phyloP scores from a whole-genome alignment of 1,140 invertebrate species.

The Acyrthosiphon pisum region DNA sequence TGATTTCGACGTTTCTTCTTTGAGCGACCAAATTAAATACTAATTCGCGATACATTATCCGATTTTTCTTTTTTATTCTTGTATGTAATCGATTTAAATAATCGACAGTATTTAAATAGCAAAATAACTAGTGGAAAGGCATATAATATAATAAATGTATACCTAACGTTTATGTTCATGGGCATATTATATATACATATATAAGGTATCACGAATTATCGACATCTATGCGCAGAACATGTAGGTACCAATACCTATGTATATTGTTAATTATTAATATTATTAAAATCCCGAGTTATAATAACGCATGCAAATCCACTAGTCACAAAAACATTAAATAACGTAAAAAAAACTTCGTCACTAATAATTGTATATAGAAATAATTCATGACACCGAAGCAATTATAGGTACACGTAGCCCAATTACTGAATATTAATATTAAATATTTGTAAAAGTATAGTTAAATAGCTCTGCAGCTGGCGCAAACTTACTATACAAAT shows the following conservation, averaged over 20 bases:
- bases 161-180: too few species aligned
- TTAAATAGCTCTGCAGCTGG: constrained; percentile 44
- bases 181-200: background rate
- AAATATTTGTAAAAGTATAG: constrained; percentile 39
- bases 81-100: background rate
- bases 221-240: too few species aligned
- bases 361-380: background rate
- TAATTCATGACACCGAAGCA: background rate
- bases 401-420: too few species aligned
- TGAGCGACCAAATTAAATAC: background rate
- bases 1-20: background rate
- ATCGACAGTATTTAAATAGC: background rate
- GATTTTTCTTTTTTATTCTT: background rate
- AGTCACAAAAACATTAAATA: background rate
- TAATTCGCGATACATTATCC: background rate
- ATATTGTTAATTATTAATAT: background rate
- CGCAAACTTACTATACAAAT: constrained; percentile 43
- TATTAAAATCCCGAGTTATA: background rate
- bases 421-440: constrained; percentile 5
- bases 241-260: too few species aligned
- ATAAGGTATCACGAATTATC: background rate
- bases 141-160: too few species aligned
- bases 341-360: constrained; percentile 5
- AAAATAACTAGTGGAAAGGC: background rate
- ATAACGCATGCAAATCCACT: background rate